Evolutionary conservation across 2,888 invertebrate species (phyloP).

Genomic region (Lacanobia oleracea): DNA sequence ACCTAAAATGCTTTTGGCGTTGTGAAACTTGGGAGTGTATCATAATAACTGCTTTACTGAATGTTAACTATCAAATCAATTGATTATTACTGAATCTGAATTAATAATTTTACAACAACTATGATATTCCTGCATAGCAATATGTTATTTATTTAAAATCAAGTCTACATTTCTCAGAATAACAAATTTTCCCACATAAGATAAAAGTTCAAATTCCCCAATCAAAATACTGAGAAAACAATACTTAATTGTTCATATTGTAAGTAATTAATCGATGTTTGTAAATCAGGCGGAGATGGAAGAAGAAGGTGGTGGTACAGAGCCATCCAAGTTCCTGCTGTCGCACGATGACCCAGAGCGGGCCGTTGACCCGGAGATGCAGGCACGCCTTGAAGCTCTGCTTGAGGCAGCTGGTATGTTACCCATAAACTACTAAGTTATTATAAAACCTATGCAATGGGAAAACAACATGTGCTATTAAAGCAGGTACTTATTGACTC

Average conservation of each 20-base stretch:
- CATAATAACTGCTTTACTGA: constrained; percentile 56
- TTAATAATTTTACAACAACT: constrained; percentile 16
- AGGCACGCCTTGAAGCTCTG: constrained; percentile 97
- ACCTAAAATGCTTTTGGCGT: constrained; percentile 63
- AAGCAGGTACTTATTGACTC: neutral
- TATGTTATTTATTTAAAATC: constrained; percentile 17
- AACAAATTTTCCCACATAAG: neutral
- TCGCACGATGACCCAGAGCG: constrained; percentile 92
- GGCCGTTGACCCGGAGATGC: constrained; percentile 95
- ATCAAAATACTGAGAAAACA: neutral
- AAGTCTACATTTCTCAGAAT: constrained; percentile 16
- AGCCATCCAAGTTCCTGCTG: constrained; percentile 88
- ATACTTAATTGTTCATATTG: neutral
- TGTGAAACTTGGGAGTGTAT: constrained; percentile 53
- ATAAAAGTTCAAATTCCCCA: neutral
- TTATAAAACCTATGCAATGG: constrained; percentile 6
- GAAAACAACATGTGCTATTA: neutral
- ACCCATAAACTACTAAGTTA: neutral
- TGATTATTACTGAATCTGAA: constrained; percentile 42
- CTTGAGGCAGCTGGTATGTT: constrained; percentile 96
- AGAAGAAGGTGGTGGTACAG: constrained; percentile 86
- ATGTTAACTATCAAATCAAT: constrained; percentile 46
- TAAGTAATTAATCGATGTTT: constrained; percentile 26
- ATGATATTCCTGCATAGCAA: neutral
- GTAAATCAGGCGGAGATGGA: constrained; percentile 88